Evolutionary conservation across 2,888 invertebrate species (phyloP).

Genomic region (Macrosoma leucophasiata): DNA sequence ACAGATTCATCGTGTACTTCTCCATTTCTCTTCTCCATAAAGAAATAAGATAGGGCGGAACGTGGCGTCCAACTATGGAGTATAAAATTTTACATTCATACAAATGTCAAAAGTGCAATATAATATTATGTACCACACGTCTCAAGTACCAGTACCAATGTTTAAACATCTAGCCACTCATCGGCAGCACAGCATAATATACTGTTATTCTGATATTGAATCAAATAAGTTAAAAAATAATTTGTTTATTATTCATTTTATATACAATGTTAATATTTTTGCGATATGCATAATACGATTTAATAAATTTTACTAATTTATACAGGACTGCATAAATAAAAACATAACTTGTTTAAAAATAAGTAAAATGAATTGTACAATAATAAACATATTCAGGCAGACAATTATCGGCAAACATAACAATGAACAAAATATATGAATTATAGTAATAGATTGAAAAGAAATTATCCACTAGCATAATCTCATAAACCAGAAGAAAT

Average conservation of each 20-base stretch:
- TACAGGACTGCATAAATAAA: slow-evolving; percentile 59
- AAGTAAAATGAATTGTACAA: slow-evolving; percentile 55
- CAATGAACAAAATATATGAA: slow-evolving; percentile 52
- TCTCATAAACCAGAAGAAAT: too few relatives aligned
- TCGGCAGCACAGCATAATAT: slow-evolving; percentile 25
- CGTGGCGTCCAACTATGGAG: slow-evolving; percentile 37
- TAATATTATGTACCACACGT: too few relatives aligned
- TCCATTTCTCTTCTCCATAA: slow-evolving; percentile 46
- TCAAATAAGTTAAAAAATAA: slow-evolving; percentile 54
- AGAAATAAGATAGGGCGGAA: slow-evolving; percentile 49
- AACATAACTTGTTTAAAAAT: slow-evolving; percentile 54
- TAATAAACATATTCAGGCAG: slow-evolving; percentile 52
- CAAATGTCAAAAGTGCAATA: slow-evolving; percentile 40
- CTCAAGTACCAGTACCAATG: too few relatives aligned
- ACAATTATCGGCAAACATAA: slow-evolving; percentile 65
- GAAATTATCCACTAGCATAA: slow-evolving; percentile 48
- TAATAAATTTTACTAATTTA: slow-evolving; percentile 56
- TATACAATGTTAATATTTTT: slow-evolving; percentile 53
- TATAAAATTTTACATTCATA: slow-evolving; percentile 36
- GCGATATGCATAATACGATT: slow-evolving; percentile 59
- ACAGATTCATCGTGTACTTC: slow-evolving; percentile 71
- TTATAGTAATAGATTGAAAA: slow-evolving; percentile 36
- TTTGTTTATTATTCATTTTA: slow-evolving; percentile 45
- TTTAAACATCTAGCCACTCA: slow-evolving; percentile 20
- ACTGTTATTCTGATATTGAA: slow-evolving; percentile 24